Conservation (phyloP, 2,113 vertebrate genomes). For the Chitala chitala region DNA sequence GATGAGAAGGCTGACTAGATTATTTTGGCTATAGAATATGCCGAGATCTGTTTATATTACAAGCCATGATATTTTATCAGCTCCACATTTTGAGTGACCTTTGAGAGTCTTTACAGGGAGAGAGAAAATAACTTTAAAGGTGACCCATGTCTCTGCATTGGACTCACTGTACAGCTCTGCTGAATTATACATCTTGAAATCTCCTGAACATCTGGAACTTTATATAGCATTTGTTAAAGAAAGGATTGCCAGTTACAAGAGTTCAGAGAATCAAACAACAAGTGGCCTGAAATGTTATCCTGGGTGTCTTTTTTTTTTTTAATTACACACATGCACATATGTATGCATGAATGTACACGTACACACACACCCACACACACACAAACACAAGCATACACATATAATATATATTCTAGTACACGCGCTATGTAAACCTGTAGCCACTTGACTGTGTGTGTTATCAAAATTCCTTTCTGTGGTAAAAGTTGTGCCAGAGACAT, state of each 20-base stretch:
- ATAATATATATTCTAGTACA: not conserved
- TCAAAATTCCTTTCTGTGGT: conserved; percentile 1
- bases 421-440: not conserved
- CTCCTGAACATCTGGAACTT: not conserved
- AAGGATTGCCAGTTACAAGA: not conserved
- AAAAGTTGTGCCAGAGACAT: not conserved
- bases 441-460: not conserved
- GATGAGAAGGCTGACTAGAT: not conserved
- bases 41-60: not conserved
- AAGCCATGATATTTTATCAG: too few species aligned
- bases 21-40: not conserved
- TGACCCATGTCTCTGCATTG: not conserved
- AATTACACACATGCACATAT: not conserved
- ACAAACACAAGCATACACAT: not conserved
- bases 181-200: not conserved
- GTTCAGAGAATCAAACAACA: not conserved
- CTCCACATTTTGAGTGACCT: not conserved
- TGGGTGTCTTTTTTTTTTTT: not conserved
- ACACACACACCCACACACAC: not conserved
- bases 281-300: not conserved
- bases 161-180: not conserved
- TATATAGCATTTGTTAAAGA: not conserved
- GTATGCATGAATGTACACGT: not conserved
- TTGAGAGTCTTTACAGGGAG: not conserved
- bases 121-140: not conserved